Base-by-base conservation (phyloP, 2,113 vertebrate genomes). In the Amblyornis subalaris region DNA sequence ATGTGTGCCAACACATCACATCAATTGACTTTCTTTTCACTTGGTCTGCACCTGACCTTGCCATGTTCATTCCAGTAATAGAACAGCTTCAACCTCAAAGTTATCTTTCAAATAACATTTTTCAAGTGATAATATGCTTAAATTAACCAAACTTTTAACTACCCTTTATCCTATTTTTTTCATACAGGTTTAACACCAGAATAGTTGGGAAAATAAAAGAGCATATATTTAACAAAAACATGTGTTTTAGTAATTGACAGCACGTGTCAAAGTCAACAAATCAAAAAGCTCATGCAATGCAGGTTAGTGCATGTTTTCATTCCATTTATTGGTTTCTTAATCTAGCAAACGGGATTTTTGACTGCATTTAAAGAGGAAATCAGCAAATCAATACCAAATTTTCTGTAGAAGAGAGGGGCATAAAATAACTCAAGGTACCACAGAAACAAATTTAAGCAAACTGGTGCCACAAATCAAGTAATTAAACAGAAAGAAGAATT, bases 321-420 rank as follows among this genome's bases (percentile, higher is more conserved):
- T 90, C 58, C 78, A 51, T 71, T 64, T 85, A 70, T 10, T 83
- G n/a, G 64, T 86, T 94, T 89, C 51, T 80, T 50, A 88, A 91
- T 64, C 83, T 74, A 71, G 60, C 31, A 93, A 93, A 70, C 2
- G 14, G 38, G 36, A 74, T 40, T 95, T 95, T 91, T 85, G 10
- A 42, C 53, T 80, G n/a, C 64, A 71, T 83, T 94, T 90, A 36
- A 93, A 80, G 36, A 95, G 55, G 75, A 93, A 95, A 94, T 80
- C 64, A 67, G 72, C 28, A 90, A 94, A 94, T 82, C 73, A 89
- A 81, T 77, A 87, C 36, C 75, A 78, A n/a, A 82, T 88, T 85
- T 94, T 91, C 60, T 55, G 24, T 51, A 86, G 75, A 95, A 91
- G 35, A 58, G 53, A 71, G 69, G 91, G 50, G 54, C 42, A 85